Evolutionary conservation across 2,113 vertebrate species (phyloP).

Genomic region (Addax nasomaculatus): DNA sequence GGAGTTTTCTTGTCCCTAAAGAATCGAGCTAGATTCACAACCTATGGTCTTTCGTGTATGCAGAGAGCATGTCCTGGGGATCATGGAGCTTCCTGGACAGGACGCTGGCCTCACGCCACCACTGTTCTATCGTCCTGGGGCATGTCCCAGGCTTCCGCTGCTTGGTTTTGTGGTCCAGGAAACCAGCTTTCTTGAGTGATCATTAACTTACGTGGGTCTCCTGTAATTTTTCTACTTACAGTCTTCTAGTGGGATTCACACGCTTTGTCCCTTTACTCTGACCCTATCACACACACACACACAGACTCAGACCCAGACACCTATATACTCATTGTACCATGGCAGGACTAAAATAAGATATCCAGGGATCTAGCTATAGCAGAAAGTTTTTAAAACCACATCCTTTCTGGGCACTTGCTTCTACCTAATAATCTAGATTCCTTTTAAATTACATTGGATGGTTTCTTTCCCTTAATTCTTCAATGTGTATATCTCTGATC

Average conservation of each 20-base stretch:
- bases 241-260: background rate
- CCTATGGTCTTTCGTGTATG: rapidly evolving
- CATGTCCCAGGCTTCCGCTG: background rate
- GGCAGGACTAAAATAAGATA: background rate
- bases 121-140: background rate
- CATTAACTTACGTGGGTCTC: background rate
- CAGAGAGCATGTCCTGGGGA: background rate
- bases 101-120: rapidly evolving
- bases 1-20: background rate
- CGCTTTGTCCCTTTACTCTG: background rate
- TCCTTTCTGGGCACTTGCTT: background rate
- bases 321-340: background rate
- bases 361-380: background rate
- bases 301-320: background rate
- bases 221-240: background rate
- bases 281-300: background rate
- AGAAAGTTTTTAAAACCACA: background rate
- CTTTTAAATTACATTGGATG: background rate
- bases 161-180: background rate
- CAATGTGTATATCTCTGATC: background rate
- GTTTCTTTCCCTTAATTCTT: background rate
- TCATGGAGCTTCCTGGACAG: background rate
- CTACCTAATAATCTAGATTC: background rate
- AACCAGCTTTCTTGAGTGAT: background rate
- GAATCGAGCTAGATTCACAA: background rate